Base-by-base conservation (phyloP, 2,113 vertebrate species). In the Marcusenius ussheri region DNA sequence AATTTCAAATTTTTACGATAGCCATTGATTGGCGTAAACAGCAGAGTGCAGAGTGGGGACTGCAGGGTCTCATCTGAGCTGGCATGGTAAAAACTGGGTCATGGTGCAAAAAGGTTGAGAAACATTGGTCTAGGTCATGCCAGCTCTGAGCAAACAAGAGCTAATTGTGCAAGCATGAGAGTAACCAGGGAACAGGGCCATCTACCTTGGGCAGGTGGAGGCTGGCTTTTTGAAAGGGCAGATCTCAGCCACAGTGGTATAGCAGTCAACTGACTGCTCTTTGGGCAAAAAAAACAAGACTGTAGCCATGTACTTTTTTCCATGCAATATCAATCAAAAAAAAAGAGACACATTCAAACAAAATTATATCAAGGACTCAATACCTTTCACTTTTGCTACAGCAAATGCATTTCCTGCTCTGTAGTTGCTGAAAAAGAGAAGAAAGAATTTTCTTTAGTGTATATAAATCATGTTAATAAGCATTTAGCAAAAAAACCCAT, bases 121-220 rank as follows among this genome's bases (percentile, higher is more conserved):
- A 56, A 1, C 53, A 56, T 5, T 35, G 35, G 13, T 80, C 35
- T 80, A 80, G 74, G 2, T 80, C 19, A 17, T 42, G 6, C 74
- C 35, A 80, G 15, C 35, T 19, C 5, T 80, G 31, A 42, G 74
- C 35, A 42, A 42, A 80, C 35, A 42, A 17, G 5, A 42, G 35
- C 35, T 42, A 80, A 80, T 19, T 42, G 74, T 42, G 31, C 35
- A 80, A 80, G 31, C 35, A 42, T 80, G 4, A 35, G 39, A 80
- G 31, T 35, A 42, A 80, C n/a, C 8, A 42, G 24, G 42, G 39
- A 62, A 85, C 46, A 51, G 88, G 0, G 2, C 7, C 0, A 11
- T 27, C 91, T 94, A 99, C 98, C 98, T 98, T 0, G 98, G 98
- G 93, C 98, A 99, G 91, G 97, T 96, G 62, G 96, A 94, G 0